Evolutionary conservation across 2,113 vertebrate species (phyloP), one percentile per base, ranked within the genome.

Genomic region (Vidua macroura): DNA sequence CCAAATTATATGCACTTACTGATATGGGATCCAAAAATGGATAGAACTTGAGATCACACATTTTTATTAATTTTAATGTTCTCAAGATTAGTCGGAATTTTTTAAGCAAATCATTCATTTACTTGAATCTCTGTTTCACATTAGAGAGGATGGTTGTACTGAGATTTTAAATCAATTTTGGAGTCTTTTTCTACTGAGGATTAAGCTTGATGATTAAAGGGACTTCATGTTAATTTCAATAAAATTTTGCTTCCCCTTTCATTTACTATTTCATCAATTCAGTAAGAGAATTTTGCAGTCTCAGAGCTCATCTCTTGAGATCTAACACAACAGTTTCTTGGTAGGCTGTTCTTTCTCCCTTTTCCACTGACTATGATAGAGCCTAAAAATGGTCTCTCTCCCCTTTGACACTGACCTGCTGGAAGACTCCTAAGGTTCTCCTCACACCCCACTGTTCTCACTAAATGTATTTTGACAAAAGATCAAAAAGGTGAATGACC

Each of bases 41-140:
- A 76, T 92, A 96, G 92, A 97, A 96, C 94, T 97, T 95, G 93
- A 96, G 92, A 97, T 97, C 90, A 94, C 91, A 97, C 90, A 89
- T 96, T 96, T 78, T 87, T 96, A 97, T 97, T 97, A 95, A 97
- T 97, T 97, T 97, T 97, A 98, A 97, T 97, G 91, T 79, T 97
- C 96, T 95, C 84, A 89, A 97, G 96, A 97, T 98, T 86, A 97
- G 94, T 97, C 91, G 96, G 97, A 98, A 96, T 97, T 97, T 97
- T 97, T 96, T 69, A 97, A 97, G 96, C 83, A 97, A 98, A 97
- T 96, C 72, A 80, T 93, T 97, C 96, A 97, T 97, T 97, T 97
- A 91, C 93, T 98, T 94, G 92, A 85, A 97, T 96, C 91, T 87
- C 95, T 95, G 75, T 95, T 96, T 97, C 96, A 96, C 92, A 97